phyloP scores from a whole-genome alignment of 1,140 invertebrate species.

The Macrotrachela quadricornifera region DNA sequence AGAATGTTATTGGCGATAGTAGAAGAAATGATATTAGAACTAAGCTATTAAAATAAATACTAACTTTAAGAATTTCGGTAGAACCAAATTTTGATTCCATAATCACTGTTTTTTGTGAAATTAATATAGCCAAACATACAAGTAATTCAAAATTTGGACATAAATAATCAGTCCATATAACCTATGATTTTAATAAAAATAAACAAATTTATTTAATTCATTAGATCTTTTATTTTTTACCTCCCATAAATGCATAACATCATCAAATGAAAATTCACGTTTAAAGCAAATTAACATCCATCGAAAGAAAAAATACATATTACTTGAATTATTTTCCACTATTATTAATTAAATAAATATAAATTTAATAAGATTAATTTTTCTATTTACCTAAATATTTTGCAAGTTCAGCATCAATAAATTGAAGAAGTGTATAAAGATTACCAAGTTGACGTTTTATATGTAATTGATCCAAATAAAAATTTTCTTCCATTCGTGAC shows the following conservation, averaged over 20 bases:
- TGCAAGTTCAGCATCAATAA: conserved; percentile 59
- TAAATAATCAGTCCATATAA: conserved; percentile 65
- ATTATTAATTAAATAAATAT: not conserved
- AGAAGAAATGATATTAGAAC: too few species aligned
- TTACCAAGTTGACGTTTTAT: conserved; percentile 79
- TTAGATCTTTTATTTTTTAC: conserved; percentile 18
- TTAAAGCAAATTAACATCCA: conserved; percentile 44
- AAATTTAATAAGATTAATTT: too few species aligned
- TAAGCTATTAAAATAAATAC: too few species aligned
- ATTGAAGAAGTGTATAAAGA: conserved; percentile 53
- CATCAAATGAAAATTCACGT: conserved; percentile 38
- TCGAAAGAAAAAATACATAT: conserved; percentile 97
- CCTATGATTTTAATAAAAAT: conserved; percentile 25
- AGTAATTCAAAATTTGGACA: conserved; percentile 82
- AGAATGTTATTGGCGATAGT: too few species aligned
- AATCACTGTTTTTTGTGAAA: conserved; percentile 56
- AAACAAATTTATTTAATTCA: conserved; percentile 1
- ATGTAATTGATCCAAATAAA: conserved; percentile 77
- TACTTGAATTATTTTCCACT: conserved; percentile 55
- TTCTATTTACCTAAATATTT: conserved; percentile 41
- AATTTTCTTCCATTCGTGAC: conserved; percentile 78
- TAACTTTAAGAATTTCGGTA: conserved; percentile 57
- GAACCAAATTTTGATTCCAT: conserved; percentile 76
- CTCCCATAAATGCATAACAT: conserved; percentile 37
- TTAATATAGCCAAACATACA: conserved; percentile 66